Evolutionary conservation across 2,888 invertebrate genomes (phyloP), one percentile per base, ranked within the genome.

Genomic region (Volucella zonaria): DNA sequence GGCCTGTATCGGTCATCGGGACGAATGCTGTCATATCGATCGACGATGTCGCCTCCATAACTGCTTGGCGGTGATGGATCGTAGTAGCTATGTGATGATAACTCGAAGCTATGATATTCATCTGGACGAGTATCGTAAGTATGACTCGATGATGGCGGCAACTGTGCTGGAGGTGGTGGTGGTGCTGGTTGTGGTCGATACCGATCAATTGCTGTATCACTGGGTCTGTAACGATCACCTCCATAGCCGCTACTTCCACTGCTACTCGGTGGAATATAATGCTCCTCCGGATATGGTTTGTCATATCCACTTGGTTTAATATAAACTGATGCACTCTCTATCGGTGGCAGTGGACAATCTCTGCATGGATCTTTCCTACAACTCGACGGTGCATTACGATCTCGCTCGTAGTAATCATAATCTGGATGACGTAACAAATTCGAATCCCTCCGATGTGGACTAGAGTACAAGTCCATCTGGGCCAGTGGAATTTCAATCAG

Each of bases 351-450:
- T 47, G 89, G 88, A 61, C 92, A 92, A 70, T 92, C 91, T 62
- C 89, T 89, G 56, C 92, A 92, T 11, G 88, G 78, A 74, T 89
- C 90, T 10, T 90, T 89, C 1, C 92, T 88, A 89, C 95, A 95
- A 88, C 94, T 93, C 0, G 94, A 93, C 74, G 94, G 94, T 77
- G 95, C 95, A 89, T 95, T 95, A 31, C 95, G 93, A 92, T 96
- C 96, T 43, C 95, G 92, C 88, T 96, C 96, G 89, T 95, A 97
- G 89, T 95, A 96, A 89, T 97, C 96, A 88, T 95, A 96, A 87
- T 95, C 95, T 9, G 95, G 94, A 82, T 94, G 92, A 11, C 92
- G 90, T 9, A 92, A 71, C 42, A 92, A 79, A 86, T 92, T 92
- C 51, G 91, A 88, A 87, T 95, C 95, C 40, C 93, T 91, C 49